Percentiles rank a stretch among this genome's conserved stretches.
These are phyloP conservation scores for Trichonephila clavipes DNA, from an alignment of 1,140 invertebrate genomes.

Conservation along the genomic window DNA sequence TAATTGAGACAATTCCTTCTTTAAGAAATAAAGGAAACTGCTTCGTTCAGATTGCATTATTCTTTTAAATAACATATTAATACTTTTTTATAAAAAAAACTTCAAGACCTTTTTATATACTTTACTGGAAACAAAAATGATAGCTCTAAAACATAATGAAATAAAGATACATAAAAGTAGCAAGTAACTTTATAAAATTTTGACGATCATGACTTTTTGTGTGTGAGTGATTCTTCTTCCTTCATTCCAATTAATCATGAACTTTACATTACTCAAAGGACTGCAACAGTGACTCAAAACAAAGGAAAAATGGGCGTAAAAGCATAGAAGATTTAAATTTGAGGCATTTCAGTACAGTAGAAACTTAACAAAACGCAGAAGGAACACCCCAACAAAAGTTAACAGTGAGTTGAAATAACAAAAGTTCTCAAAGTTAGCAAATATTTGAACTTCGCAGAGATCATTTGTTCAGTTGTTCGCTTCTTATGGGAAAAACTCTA, in stretches of 20 bases:
- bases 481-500: neutral
- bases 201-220: neutral
- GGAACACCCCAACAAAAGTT: neutral
- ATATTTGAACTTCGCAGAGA: neutral
- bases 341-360: neutral
- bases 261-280: neutral
- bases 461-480: conserved; percentile 1
- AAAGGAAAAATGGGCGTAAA: neutral
- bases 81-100: too few relatives aligned
- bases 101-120: too few relatives aligned
- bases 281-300: neutral
- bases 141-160: too few relatives aligned
- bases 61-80: too few relatives aligned
- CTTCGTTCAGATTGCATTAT: too few relatives aligned
- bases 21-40: too few relatives aligned
- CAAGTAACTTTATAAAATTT: too few relatives aligned
- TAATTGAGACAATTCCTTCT: too few relatives aligned
- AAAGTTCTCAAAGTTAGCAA: neutral
- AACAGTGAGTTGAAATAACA: neutral
- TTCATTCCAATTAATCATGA: too few relatives aligned
- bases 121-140: too few relatives aligned
- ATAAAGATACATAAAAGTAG: too few relatives aligned
- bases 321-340: neutral
- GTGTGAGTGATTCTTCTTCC: neutral
- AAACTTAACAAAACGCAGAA: neutral